Evolutionary conservation across 1,140 invertebrate species (phyloP), one percentile per base, ranked within the genome.

Genomic region (Caerostris extrusa): DNA sequence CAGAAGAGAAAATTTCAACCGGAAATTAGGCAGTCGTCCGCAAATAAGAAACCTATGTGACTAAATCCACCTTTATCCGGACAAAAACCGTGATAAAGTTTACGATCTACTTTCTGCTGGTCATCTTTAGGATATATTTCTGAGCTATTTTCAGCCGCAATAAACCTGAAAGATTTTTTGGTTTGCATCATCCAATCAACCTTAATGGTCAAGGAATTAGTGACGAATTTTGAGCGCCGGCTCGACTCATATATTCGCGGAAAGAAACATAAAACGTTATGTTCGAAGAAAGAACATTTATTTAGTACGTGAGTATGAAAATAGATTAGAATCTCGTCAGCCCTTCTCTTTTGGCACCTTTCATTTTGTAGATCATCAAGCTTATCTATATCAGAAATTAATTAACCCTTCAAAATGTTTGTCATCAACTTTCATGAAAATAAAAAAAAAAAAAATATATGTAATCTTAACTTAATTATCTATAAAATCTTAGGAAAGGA

Each of bases 21-120:
- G 90, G 90, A 91, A 91, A 91, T 91, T 91, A 71, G 81, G 34
- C 90, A 91, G 77, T 64, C 71, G 64, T 90, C 89, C 89, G n/a
- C 53, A 90, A 81, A 81, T 90, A 90, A 81, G 89, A 50, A 90
- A 58, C 8, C 58, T 83, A 58, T 83, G 81, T 90, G 83, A 71
- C 61, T 87, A 93, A 93, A 93, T 87, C 60, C 77, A 86, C 67
- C 34, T 93, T 86, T 93, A 69, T 87, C 64, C 82, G 67, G 61
- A 85, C 85, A 67, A 91, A 91, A 91, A 91, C 81, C 57, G 77
- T 91, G 57, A 83, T 91, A 61, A 83, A 91, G 77, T 67, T 91
- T 91, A 85, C 81, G 90, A 91, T 91, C 71, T 83, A 85, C 81
- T 85, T 91, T 91, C 58, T 61, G 61, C 67, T 55, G 77, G 53